Evolutionary conservation across 2,888 invertebrate genomes (phyloP), one percentile per base, ranked within the genome.

Genomic region (Drosophila neutralis): DNA sequence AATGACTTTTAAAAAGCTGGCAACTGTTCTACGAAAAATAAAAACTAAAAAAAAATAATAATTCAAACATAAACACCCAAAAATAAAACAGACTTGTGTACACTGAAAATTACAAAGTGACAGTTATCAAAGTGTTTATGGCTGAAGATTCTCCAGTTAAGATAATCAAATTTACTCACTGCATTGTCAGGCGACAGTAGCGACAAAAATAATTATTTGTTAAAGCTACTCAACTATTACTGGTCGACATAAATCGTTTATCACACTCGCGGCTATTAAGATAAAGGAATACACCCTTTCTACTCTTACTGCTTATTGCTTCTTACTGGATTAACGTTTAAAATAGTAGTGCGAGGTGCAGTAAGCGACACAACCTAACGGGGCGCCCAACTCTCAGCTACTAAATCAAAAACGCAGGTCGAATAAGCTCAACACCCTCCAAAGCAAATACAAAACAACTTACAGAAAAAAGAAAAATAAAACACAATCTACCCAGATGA

Each of bases 241-340:
- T 11, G 2, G 11, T 42, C 11, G 4, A 31, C 65, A 83, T 88
- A 84, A 84, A 87, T 83, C 69, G 76, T 83, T 78, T 88, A 88
- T 76, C 58, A 66, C 69, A 71, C 73, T 24, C 67, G 38, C 72
- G 56, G 10, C 33, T 54, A 42, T 73, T 63, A 35, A 79, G 87
- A 86, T 86, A 83, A 87, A 71, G 18, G 10, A 57, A 51, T 21
- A 29, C 29, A 52, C 35, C 42, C 52, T 33, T 35, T 60, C 11
- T 13, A 52, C 59, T 27, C 8, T n/a, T 27, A 38, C 51, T 61
- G 27, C 15, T 11, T 49, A 51, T 60, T 40, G 4, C 33, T 33
- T 33, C 33, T 53, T 61, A 65, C 10, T 33, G 58, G 36, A 53
- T 49, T 51, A 53, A 29, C 49, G 52, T 36, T 33, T 52, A 40